These are phyloP conservation scores for Eremophila alpestris DNA, from an alignment of 2,797 vertebrate species.

Conservation along the genomic window DNA sequence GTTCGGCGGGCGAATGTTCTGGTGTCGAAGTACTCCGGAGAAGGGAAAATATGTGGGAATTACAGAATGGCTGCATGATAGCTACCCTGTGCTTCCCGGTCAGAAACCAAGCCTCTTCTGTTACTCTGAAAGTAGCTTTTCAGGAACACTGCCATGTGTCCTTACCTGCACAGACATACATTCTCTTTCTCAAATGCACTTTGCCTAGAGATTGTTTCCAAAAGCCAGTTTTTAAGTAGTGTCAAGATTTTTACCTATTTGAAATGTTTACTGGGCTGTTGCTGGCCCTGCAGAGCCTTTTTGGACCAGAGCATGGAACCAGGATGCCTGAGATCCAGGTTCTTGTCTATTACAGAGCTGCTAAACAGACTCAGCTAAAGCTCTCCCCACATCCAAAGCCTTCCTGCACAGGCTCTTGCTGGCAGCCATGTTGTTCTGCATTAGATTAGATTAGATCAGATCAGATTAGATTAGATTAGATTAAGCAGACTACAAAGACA, in stretches of 20 bases:
- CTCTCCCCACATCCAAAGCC: neutral
- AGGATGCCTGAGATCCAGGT: neutral
- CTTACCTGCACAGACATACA: accelerated
- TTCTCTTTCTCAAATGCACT: neutral
- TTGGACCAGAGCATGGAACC: neutral
- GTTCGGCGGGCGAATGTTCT: accelerated
- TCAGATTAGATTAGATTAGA: neutral
- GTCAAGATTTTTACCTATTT: neutral
- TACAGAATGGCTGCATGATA: accelerated
- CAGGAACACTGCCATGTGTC: accelerated
- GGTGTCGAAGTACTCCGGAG: accelerated
- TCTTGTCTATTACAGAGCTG: neutral
- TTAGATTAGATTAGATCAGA: neutral
- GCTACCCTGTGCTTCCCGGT: neutral
- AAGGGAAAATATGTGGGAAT: accelerated
- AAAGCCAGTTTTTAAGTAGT: neutral
- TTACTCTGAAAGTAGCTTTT: neutral
- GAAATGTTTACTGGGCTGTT: neutral
- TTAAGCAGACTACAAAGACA: neutral
- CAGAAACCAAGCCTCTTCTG: neutral
- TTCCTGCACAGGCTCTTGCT: neutral
- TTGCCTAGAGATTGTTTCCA: neutral
- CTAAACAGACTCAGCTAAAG: neutral
- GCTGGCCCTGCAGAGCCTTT: too few species aligned
- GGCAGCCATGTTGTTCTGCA: neutral